Evolutionary conservation across 2,797 vertebrate genomes (phyloP).

Genomic region (Jordanella pulchra): DNA sequence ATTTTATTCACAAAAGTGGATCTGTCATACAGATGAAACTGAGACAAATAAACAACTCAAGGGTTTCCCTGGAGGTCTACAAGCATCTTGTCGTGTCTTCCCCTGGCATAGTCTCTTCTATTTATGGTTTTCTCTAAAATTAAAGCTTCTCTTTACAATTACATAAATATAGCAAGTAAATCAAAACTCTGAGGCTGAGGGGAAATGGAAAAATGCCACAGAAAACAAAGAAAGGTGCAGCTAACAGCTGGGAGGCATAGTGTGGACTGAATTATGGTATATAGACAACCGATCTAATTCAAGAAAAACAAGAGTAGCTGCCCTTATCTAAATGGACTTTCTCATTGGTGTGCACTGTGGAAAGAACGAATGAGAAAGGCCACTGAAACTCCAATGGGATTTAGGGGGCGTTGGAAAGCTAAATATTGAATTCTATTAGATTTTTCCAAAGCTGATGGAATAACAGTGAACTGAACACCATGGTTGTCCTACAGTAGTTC

Average conservation of each 20-base stretch:
- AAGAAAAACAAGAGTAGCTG: conserved; percentile 39
- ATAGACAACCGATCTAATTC: conserved; percentile 39
- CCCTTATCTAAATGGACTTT: conserved; percentile 42
- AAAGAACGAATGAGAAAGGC: conserved; percentile 34
- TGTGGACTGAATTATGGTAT: conserved; percentile 38
- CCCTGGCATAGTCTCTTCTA: conserved; percentile 54
- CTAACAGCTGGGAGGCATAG: conserved; percentile 28
- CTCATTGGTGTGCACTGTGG: conserved; percentile 34
- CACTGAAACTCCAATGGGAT: conserved; percentile 38
- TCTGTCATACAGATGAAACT: conserved; percentile 60
- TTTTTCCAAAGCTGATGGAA: conserved; percentile 55
- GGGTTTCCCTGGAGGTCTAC: conserved; percentile 50
- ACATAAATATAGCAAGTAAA: conserved; percentile 64
- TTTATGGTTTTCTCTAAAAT: conserved; percentile 62
- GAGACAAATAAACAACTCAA: conserved; percentile 55
- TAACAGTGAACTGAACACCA: conserved; percentile 12
- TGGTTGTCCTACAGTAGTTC: conserved; percentile 38
- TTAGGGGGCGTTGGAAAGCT: conserved; percentile 38
- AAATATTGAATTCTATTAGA: conserved; percentile 37
- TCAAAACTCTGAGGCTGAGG: conserved; percentile 51
- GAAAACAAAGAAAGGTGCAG: conserved; percentile 28
- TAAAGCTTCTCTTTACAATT: conserved; percentile 58
- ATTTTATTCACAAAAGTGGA: conserved; percentile 77
- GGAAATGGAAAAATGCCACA: conserved; percentile 54
- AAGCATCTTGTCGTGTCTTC: conserved; percentile 51